These are phyloP conservation scores for Odontomachus brunneus DNA, from an alignment of 1,140 invertebrate genomes.

Conservation along the genomic window DNA sequence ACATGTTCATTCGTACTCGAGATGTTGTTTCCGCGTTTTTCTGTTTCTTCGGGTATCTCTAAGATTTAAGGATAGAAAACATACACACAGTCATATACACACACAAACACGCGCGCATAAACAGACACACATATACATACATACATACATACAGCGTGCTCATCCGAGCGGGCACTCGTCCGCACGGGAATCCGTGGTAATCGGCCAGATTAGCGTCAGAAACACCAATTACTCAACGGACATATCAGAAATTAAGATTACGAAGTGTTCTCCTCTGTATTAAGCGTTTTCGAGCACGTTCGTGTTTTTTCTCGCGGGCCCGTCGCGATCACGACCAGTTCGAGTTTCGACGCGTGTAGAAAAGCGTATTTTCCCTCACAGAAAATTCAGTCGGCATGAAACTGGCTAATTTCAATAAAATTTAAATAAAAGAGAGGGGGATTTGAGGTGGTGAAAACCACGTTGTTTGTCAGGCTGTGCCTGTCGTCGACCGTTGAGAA, in stretches of 20 bases:
- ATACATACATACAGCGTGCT: slow-evolving; percentile 11
- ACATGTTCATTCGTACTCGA: slow-evolving; percentile 27
- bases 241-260: slow-evolving; percentile 60
- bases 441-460: too few relatives aligned
- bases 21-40: slow-evolving; percentile 18
- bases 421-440: too few relatives aligned
- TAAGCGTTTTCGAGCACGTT: slow-evolving; percentile 23
- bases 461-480: too few relatives aligned
- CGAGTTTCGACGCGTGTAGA: slow-evolving; percentile 18
- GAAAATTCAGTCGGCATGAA: too few relatives aligned
- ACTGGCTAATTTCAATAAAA: too few relatives aligned
- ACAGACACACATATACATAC: neutral
- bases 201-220: slow-evolving; percentile 52
- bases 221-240: slow-evolving; percentile 60
- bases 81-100: too few relatives aligned
- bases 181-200: slow-evolving; percentile 40
- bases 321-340: neutral
- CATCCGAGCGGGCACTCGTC: slow-evolving; percentile 23
- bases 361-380: too few relatives aligned
- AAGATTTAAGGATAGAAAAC: slow-evolving; percentile 34
- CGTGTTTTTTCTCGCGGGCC: neutral
- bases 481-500: too few relatives aligned
- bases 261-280: slow-evolving; percentile 42
- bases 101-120: too few relatives aligned
- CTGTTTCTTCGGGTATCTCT: slow-evolving; percentile 31